These are phyloP conservation scores for Heliothis peltigera DNA, from an alignment of 2,888 invertebrate genomes.

Conservation along the genomic window DNA sequence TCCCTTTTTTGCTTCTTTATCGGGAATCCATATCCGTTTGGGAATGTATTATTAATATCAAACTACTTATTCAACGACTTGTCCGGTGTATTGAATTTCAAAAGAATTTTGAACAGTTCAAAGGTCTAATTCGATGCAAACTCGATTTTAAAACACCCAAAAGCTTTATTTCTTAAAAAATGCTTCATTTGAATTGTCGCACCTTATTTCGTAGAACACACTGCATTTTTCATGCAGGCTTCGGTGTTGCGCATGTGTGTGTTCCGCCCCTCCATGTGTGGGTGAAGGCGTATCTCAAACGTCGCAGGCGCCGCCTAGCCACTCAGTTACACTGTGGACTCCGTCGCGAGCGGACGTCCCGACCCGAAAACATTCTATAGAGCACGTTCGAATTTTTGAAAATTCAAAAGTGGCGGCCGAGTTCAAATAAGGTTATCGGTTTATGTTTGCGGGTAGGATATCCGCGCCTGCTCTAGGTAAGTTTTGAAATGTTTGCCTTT, in stretches of 20 bases:
- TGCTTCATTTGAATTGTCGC: constrained; percentile 60
- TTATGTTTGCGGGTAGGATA: constrained; percentile 82
- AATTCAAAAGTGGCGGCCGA: constrained; percentile 73
- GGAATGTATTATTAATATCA: constrained; percentile 27
- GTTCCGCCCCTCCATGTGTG: constrained; percentile 66
- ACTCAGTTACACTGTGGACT: constrained; percentile 76
- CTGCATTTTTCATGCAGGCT: constrained; percentile 85
- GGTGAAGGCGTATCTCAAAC: constrained; percentile 77
- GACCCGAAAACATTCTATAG: constrained; percentile 35
- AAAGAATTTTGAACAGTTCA: constrained; percentile 40
- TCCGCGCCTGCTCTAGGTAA: constrained; percentile 77
- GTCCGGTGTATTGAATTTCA: constrained; percentile 38
- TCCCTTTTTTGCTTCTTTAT: constrained; percentile 34
- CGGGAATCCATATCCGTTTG: constrained; percentile 34
- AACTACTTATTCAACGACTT: constrained; percentile 36
- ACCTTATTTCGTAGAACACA: constrained; percentile 71
- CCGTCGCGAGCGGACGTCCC: constrained; percentile 72
- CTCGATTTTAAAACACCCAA: constrained; percentile 34
- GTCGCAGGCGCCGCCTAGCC: constrained; percentile 82
- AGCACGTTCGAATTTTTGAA: constrained; percentile 64
- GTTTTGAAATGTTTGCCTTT: constrained; percentile 75
- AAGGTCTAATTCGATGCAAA: constrained; percentile 44
- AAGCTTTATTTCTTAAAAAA: constrained; percentile 35
- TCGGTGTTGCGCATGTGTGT: constrained; percentile 64
- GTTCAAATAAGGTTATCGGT: constrained; percentile 84